Evolutionary conservation across 53 echinoderm and acorn worm species (phyloP), one percentile per base, ranked within the genome.

Genomic region (Paracentrotus lividus): DNA sequence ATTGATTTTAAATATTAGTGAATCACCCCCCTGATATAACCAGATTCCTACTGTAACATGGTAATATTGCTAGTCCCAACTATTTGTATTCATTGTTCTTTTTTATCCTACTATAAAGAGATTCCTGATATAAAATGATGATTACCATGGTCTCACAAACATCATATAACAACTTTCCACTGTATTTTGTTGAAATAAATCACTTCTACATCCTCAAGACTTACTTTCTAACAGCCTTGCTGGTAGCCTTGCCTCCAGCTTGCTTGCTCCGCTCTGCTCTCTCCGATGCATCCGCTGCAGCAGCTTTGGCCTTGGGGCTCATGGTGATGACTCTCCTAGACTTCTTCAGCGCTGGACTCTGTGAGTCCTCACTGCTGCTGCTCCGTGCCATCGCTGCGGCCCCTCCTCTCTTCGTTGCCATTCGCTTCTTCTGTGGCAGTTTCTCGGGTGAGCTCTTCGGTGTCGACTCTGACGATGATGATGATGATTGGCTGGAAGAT

Each of bases 401-500:
- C 5, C 42, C 91, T 16, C 91, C 91, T 38, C 92, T 52, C 81
- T 78, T 92, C 23, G 42, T 54, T 57, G 81, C 81, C 16, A 32
- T 52, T 14, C 90, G 68, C 90, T 72, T 72, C 75, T 72, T 72
- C 75, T 18, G 68, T 10, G 68, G 69, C 2, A 36, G 10, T 53
- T 90, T 90, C 81, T 20, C 92, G 5, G 92, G 92, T n/a, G 92
- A 92, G 81, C 92, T 92, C 33, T 36, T n/a, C 0, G 57, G 92
- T 0, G 78, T 78, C 4, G 78, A 53, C 1, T 47, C 21, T 1
- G 75, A 34, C 1, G 91, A 90, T 8, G 91, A 91, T 15, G 90
- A 18, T 21, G 89, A 89, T 27, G 72, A 75, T 43, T 92, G 92
- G 81, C 92, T 92, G 92, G 92, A 92, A 92, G 92, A 92, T 59